Conservation (phyloP, 2,113 vertebrate species). For the Platycercus adscitus region DNA sequence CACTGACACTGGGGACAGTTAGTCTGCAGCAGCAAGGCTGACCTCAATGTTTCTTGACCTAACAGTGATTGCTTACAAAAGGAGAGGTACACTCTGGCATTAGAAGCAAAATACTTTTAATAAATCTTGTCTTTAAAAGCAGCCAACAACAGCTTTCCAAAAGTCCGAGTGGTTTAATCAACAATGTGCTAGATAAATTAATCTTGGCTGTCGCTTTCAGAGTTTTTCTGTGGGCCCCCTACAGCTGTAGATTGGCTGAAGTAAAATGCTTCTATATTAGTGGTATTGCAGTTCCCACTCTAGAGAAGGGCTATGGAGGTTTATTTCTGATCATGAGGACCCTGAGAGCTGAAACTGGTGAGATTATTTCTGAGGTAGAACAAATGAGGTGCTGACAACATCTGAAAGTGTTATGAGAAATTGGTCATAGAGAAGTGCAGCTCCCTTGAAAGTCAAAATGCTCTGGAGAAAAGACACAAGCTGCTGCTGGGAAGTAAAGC, state of each 20-base stretch:
- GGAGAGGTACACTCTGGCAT: neutral
- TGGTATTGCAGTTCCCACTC: neutral
- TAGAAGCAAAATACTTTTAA: neutral
- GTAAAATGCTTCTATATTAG: neutral
- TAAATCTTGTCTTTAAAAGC: constrained; percentile 5
- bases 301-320: neutral
- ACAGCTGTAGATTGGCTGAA: neutral
- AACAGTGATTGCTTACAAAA: neutral
- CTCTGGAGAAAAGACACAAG: neutral
- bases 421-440: neutral
- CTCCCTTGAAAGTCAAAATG: neutral
- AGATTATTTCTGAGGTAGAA: neutral
- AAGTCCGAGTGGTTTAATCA: neutral
- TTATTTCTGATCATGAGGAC: neutral
- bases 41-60: neutral
- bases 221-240: neutral
- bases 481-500: neutral
- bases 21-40: neutral
- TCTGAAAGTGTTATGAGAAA: neutral
- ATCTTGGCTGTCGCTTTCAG: neutral
- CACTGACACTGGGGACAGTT: neutral
- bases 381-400: neutral
- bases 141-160: neutral
- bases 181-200: neutral
- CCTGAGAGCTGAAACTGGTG: neutral